Evolutionary conservation across 35 echinoderm and acorn worm genomes (phyloP), one percentile per base, ranked within the genome.

Genomic region (Hemicentrotus pulcherrimus): DNA sequence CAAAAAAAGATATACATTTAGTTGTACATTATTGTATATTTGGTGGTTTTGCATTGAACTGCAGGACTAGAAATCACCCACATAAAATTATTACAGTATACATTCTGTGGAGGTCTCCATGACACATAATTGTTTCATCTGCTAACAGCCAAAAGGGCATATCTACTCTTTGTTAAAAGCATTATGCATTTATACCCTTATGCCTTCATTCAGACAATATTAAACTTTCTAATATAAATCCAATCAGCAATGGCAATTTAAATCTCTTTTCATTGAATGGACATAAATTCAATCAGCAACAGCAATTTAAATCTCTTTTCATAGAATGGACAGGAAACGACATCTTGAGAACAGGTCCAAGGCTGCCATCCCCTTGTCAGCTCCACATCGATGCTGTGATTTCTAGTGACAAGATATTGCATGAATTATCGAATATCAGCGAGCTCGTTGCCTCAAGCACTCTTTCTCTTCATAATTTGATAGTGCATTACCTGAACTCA

Each of bases 401-500:
- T 78, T 78, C 65, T 78, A 22, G 22, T 78, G 65, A 78, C 65
- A 78, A 78, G 65, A 78, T 78, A 78, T 78, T 78, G 65, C 22
- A 78, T 78, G 22, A 78, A 78, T 78, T 78, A 78, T n/a, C 22
- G 28, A 78, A 78, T 78, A 78, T 78, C 65, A 78, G 65, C 65
- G 5, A 22, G 19, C 65, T 28, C n/a, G 65, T 22, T 78, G 65
- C 65, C 65, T 78, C 65, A 78, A 78, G 65, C 65, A 78, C 65
- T 78, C 65, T 78, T 8, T 70, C 19, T 78, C 2, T 78, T 78
- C 65, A 78, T 78, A 78, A 78, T 78, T 78, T 78, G 65, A 78
- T 78, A 78, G 65, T 78, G 65, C 65, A 78, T 78, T 78, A 78
- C 65, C 65, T 78, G 65, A 78, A 28, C 65, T 78, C 18, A 78